Conservation (phyloP, 1,140 invertebrate species). For the Hormaphis cornu region DNA sequence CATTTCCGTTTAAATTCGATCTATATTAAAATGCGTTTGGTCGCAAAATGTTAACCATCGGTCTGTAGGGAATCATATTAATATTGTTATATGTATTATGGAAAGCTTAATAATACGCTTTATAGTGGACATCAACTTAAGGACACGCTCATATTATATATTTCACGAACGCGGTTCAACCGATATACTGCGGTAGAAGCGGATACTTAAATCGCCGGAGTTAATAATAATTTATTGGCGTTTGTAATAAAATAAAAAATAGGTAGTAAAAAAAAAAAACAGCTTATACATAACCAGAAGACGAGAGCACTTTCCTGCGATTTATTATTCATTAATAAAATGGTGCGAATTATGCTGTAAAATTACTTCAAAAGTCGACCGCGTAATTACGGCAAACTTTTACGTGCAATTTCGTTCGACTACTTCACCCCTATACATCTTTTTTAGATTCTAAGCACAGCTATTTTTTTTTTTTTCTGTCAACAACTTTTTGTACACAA, state of each 20-base stretch:
- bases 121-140: constrained; percentile 18
- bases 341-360: not conserved
- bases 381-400: too few species aligned
- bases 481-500: too few species aligned
- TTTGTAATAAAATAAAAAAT: not conserved
- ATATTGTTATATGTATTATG: too few species aligned
- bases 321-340: constrained; percentile 5
- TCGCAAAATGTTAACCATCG: too few species aligned
- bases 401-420: too few species aligned
- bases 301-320: not conserved
- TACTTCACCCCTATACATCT: too few species aligned
- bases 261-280: too few species aligned
- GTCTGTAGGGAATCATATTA: constrained; percentile 7
- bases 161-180: not conserved
- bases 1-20: too few species aligned
- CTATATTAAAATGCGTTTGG: too few species aligned
- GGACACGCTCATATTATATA: constrained; percentile 13
- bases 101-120: too few species aligned
- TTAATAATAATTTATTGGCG: constrained; percentile 19
- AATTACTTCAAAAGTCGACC: not conserved
- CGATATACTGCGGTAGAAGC: not conserved
- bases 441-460: too few species aligned
- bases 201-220: not conserved
- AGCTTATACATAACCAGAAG: not conserved
- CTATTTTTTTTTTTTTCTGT: too few species aligned